phyloP scores from a whole-genome alignment of 2,113 vertebrate species.

The Cyprinus carpio region DNA sequence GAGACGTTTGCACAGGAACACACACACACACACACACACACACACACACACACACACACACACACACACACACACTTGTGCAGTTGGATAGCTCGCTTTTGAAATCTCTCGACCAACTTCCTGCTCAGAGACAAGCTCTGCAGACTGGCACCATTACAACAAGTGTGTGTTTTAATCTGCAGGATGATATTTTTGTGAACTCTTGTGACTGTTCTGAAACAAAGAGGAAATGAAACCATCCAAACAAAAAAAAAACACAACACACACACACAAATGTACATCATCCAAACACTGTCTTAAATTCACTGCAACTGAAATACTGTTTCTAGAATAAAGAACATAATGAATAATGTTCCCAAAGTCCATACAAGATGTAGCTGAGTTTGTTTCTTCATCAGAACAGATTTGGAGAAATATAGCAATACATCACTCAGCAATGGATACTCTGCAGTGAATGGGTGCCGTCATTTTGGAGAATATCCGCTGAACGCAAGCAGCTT shows the following conservation, averaged over 20 bases:
- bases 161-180: not conserved
- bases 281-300: not conserved
- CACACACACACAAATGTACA: not conserved
- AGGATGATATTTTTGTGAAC: not conserved
- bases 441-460: too few species aligned
- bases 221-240: conserved; percentile 1
- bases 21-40: conserved; percentile 1
- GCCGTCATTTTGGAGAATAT: too few species aligned
- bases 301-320: not conserved
- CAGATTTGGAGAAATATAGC: too few species aligned
- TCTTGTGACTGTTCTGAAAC: not conserved
- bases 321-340: too few species aligned
- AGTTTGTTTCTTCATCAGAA: too few species aligned
- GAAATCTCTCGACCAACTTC: not conserved
- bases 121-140: not conserved
- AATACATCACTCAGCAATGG: too few species aligned
- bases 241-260: too few species aligned
- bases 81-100: too few species aligned
- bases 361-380: too few species aligned
- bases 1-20: not conserved
- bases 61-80: not conserved
- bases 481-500: too few species aligned
- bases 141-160: not conserved
- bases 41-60: conserved; percentile 12
- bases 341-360: too few species aligned